A percentile compares a stretch with the other conserved stretches of the same genome.
phyloP scores from a whole-genome alignment of 2,888 invertebrate species.

The Eudasyphora cyanicolor region DNA sequence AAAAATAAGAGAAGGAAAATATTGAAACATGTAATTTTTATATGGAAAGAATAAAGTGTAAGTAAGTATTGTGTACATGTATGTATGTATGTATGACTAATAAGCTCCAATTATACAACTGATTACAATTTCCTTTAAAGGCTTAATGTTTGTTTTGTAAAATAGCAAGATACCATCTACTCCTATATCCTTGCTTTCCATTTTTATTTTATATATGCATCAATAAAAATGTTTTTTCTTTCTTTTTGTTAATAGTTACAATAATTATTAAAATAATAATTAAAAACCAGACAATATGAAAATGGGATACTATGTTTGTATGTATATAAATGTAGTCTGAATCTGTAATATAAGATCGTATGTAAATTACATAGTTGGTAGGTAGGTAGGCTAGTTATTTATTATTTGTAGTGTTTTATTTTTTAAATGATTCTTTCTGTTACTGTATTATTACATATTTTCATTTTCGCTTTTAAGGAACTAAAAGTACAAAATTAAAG shows the following conservation, averaged over 20 bases:
- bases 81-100: slow-evolving; percentile 62
- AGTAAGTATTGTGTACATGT: slow-evolving; percentile 12
- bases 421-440: not conserved
- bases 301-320: not conserved
- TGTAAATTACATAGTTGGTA: no score
- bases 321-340: not conserved
- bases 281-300: not conserved
- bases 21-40: not conserved
- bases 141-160: slow-evolving; percentile 37
- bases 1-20: no score
- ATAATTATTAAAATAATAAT: not conserved
- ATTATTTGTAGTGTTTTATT: not conserved
- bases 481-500: slow-evolving; percentile 60
- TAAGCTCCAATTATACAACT: slow-evolving; percentile 65
- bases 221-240: not conserved
- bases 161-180: not conserved
- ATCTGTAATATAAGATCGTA: not conserved
- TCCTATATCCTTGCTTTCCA: not conserved
- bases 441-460: not conserved
- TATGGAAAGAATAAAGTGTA: no score
- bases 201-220: not conserved
- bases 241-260: not conserved
- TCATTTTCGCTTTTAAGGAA: slow-evolving; percentile 38
- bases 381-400: no score
- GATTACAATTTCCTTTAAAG: slow-evolving; percentile 50